Evolutionary conservation across 2,113 vertebrate genomes (phyloP), one percentile per base, ranked within the genome.

Genomic region (Phyllopteryx taeniolatus): DNA sequence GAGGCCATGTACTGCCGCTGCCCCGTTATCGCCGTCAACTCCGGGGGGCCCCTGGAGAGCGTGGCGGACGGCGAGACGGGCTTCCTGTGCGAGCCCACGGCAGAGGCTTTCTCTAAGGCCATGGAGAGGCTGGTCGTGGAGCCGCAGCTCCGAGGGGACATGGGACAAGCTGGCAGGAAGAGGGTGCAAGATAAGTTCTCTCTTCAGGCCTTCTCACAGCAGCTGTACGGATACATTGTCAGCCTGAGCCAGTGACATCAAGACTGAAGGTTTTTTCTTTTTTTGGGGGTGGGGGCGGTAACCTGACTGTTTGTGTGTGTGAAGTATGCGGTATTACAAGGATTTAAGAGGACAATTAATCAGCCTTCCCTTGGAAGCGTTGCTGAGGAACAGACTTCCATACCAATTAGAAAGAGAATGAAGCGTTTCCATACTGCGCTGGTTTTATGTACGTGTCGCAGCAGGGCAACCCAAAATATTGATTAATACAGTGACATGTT

Each of bases 1-100:
- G 98, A 99, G 76, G 95, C 98, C 78, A 99, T 99, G 98, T 98
- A 98, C 76, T 94, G 94, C 89, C 90, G 88, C 68, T 96, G 96
- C 79, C 98, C 98, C 0, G 96, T 99, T 81, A 91, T 99, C 33
- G 96, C 96, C 0, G 96, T 96, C 64, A 96, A 95, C 86, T 98
- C 97, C 0, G 98, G 98, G 0, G 98, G 98, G 0, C 98, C 98
- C 46, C 86, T 98, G 85, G 98, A 99, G 88, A 96, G 97, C 5
- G 35, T 99, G 19, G 84, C 87, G 15, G 91, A 98, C 20, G 91
- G 90, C 0, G 88, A 96, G 81, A 98, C 98, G 0, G 98, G 97
- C 33, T 98, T 97, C 85, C 88, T 99, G 43, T 96, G 96, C 63
- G 90, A 95, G 76, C 94, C 97, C 74, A 87, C 92, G 4, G 93